Base-by-base conservation (phyloP, 2,888 invertebrate species). In the Seira musarum region DNA sequence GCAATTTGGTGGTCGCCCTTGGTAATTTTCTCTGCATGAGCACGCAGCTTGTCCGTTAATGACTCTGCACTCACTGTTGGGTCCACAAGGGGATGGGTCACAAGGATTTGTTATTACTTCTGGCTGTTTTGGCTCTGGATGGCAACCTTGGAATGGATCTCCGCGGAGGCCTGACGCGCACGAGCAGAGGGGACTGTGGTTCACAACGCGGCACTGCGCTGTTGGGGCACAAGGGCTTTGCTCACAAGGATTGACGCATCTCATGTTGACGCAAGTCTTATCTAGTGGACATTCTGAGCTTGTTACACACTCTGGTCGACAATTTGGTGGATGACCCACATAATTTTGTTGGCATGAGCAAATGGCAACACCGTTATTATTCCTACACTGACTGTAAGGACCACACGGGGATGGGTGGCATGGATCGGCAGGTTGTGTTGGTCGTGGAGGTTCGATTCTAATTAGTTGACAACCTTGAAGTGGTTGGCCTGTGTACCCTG, bases 131-230 rank as follows among this genome's bases (percentile, higher is more conserved):
- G 81, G 73, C 22, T 72, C 65, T 3, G 30, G 66, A 21, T 71
- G 67, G 25, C 83, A 83, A 2, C 70, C 49, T 13, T 68, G 71
- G 73, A 87, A 86, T n/a, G 87, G 87, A 79, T 87, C 86, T n/a
- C 87, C 87, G 15, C 81, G 83, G 49, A 74, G 82, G 30, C 83
- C 84, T n/a, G 64, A 46, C n/a, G 83, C 81, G 49, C 87, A 87
- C 2, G 92, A 93, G 88, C 96, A 96, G 68, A 95, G 93, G 0
- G 96, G 95, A 88, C 93, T 94, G 88, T 96, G 96, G 88, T 95
- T 94, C 83, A 95, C 92, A 1, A 94, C 93, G 87, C 92, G 91
- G 87, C 96, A 96, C 84, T 92, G 90, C 0, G 96, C 94, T 68
- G 92, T 91, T 84, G 93, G 91, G 49, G 94, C 94, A 24, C 75